Base-by-base conservation (phyloP, 2,113 vertebrate species). In the Notarius lentiginosus region DNA sequence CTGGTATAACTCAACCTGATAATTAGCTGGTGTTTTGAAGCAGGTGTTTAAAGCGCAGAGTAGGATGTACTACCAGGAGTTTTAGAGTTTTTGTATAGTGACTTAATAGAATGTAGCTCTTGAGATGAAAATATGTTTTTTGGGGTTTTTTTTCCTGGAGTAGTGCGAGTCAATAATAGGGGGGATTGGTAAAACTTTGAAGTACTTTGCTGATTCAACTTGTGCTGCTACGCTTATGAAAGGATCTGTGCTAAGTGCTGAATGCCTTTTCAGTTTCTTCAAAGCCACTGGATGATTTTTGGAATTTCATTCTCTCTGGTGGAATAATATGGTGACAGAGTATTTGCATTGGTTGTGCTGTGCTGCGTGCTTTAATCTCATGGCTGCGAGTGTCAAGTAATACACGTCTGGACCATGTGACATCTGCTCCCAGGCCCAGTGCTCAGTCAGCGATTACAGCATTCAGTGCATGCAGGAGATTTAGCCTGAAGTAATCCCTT, bases 391-490 rank as follows among this genome's bases (percentile, higher is more conserved):
- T 18, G 30, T 75, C 72, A 75, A 49, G 72, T 75, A 24, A 14
- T 51, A 51, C 73, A 75, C 5, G 5, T 24, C 88, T 66, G 70
- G 91, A 93, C 94, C 92, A 94, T 95, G 94, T 94, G 94, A 95
- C 94, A 95, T 95, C 95, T 94, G 94, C 93, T 95, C 90, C 87
- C 84, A 63, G 30, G 87, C 88, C 87, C 92, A 87, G 90, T 87
- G 90, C 93, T 92, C 89, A 89, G 92, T 92, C 91, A 90, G 92
- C 87, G 93, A 95, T 95, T 95, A 95, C 91, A 93, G 93, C 93
- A 94, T 92, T 93, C 94, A 92, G 89, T 91, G 93, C 92, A 94
- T 93, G 88, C 92, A 91, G 91, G 93, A 94, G 94, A 94, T 95
- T 95, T 95, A 95, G 92, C 89, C 90, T 85, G 58, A 87, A 90